Evolutionary conservation across 2,888 invertebrate genomes (phyloP).

Genomic region (Exephanes ischioxanthus): DNA sequence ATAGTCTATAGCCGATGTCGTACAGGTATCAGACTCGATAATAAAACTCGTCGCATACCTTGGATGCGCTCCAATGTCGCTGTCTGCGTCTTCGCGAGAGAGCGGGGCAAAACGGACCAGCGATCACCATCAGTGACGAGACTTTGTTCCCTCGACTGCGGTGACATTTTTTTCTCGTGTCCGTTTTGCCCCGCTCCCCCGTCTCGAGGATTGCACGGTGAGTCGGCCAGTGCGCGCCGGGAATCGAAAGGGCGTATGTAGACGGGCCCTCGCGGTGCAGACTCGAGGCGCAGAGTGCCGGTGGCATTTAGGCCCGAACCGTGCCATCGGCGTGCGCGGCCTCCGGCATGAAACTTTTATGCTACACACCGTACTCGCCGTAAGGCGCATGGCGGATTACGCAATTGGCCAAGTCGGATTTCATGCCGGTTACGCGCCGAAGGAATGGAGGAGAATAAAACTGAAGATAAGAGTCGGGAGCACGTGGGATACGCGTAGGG

Average conservation of each 20-base stretch:
- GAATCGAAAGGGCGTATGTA: constrained; percentile 17
- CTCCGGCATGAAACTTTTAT: constrained; percentile 64
- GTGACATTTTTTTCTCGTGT: no score
- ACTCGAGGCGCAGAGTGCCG: constrained; percentile 66
- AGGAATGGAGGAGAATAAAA: neutral
- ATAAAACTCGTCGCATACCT: neutral
- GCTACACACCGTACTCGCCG: constrained; percentile 27
- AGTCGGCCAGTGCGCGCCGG: constrained; percentile 15
- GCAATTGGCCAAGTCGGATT: constrained; percentile 19
- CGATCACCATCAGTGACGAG: no score
- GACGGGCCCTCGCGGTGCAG: constrained; percentile 7
- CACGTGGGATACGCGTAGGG: no score
- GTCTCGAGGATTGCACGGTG: neutral
- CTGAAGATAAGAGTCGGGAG: no score
- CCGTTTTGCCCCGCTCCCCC: no score
- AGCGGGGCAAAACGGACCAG: no score
- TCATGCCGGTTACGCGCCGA: neutral
- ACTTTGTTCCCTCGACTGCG: no score
- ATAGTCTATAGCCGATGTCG: neutral
- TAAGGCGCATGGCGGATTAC: constrained; percentile 28
- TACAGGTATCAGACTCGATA: neutral
- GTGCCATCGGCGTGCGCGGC: constrained; percentile 70
- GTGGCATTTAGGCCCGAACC: constrained; percentile 77
- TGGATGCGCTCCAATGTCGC: neutral
- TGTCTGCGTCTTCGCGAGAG: no score